These are phyloP conservation scores for Myotis lucifugus DNA, from an alignment of 2,113 vertebrate genomes.

Conservation along the genomic window DNA sequence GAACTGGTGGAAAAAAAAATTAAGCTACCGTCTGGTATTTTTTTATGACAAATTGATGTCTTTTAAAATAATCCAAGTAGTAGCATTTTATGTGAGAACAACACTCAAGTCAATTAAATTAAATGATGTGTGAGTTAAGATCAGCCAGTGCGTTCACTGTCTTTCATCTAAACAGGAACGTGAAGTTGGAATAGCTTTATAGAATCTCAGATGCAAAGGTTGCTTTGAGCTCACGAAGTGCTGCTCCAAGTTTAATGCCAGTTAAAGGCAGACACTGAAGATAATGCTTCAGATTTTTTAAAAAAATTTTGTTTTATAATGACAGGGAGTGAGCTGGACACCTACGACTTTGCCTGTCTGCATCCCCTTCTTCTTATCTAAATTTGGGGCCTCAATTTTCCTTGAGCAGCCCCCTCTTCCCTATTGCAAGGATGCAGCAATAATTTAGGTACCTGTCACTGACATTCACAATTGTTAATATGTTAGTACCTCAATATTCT, in stretches of 20 bases:
- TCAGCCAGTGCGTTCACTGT: constrained; percentile 67
- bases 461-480: background rate
- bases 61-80: constrained; percentile 76
- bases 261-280: background rate
- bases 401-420: background rate
- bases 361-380: background rate
- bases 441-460: background rate
- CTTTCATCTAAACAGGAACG: constrained; percentile 72
- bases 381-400: background rate
- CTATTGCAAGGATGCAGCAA: background rate
- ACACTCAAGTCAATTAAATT: constrained; percentile 75
- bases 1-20: constrained; percentile 46
- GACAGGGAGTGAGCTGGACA: background rate
- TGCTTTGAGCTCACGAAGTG: constrained; percentile 1
- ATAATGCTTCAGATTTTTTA: background rate
- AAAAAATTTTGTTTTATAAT: background rate
- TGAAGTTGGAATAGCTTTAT: constrained; percentile 36
- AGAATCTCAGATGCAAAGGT: background rate
- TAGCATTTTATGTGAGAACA: constrained; percentile 73
- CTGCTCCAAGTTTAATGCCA: constrained; percentile 16
- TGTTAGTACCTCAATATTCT: background rate
- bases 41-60: constrained; percentile 71
- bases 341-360: background rate
- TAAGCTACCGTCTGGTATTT: constrained; percentile 45
- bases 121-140: constrained; percentile 79